Conservation (phyloP, 2,113 vertebrate species). For the Helogale parvula region DNA sequence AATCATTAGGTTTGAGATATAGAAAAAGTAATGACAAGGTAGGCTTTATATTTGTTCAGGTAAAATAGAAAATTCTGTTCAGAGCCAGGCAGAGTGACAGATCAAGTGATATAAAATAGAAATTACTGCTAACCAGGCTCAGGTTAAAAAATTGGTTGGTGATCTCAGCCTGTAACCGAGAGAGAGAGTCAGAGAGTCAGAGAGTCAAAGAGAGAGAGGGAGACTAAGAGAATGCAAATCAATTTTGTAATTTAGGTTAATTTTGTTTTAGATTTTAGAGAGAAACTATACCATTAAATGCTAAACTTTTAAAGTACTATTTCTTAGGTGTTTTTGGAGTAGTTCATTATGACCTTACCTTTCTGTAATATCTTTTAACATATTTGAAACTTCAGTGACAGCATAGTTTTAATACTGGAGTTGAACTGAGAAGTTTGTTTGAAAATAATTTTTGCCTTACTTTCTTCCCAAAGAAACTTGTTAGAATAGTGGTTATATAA, state of each 20-base stretch:
- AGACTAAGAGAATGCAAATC: neutral
- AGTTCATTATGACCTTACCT: neutral
- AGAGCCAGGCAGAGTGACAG: neutral
- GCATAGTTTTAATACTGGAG: neutral
- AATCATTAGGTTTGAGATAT: neutral
- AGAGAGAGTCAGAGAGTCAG: no score
- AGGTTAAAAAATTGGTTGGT: neutral
- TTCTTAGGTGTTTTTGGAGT: neutral
- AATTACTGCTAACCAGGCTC: neutral
- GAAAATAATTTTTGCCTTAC: neutral
- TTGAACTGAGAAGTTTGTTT: neutral
- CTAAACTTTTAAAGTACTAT: neutral
- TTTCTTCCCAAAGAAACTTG: neutral
- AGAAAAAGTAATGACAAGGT: neutral
- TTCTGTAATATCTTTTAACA: neutral
- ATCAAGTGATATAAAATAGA: neutral
- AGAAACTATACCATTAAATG: neutral
- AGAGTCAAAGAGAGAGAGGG: no score
- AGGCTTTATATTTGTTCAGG: neutral
- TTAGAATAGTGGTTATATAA: neutral
- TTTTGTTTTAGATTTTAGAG: neutral
- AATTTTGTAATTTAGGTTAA: neutral
- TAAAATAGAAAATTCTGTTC: conserved; percentile 50
- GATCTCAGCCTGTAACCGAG: neutral
- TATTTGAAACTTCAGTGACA: neutral